Base-by-base conservation (phyloP, 2,888 invertebrate genomes). In the Pherbina coryleti region DNA sequence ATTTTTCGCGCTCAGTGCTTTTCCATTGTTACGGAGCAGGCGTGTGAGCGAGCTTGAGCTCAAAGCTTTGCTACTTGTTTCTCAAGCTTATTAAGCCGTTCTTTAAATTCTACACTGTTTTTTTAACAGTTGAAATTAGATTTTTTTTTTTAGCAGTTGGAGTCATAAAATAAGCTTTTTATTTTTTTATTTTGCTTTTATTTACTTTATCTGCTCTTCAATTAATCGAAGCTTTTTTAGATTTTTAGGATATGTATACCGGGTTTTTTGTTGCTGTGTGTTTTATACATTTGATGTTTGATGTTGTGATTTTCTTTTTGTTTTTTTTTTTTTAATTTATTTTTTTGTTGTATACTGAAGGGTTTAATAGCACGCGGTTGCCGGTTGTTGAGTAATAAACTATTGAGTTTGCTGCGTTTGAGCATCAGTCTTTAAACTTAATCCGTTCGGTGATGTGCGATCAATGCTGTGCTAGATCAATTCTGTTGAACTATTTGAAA, bases 391-490 rank as follows among this genome's bases (percentile, higher is more conserved):
- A 49, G 49, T 60, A 62, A 74, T 49, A 62, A 62, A 62, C 49
- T 51, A 28, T 17, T 22, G 25, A 25, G 28, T 51, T 17, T 14
- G 22, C 7, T 53, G 31, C 19, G 55, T 8, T 55, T 37, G 1
- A 60, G 55, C 34, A 55, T 66, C 66, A 75, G 75, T 75, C 67
- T 75, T 44, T 22, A 66, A 44, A 17, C 34, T 75, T 44, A 55
- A 55, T 55, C 55, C 66, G 55, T 25, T 7, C 67, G 67, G 22
- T 67, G 55, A 75, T 55, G 67, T 55, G 34, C 55, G 19, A 22
- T 28, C 17, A n/a, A 49, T 17, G 19, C 69, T 60, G 19, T 19
- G n/a, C n/a, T 8, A 57, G 22, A 28, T 60, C 44, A 44, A 44
- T 44, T 14, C 64, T 64, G 64, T 31, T 22, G 57, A 60, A 25